Conservation (phyloP, 92 coral and sea anemone species). For the Umimayanthus chanpuru region DNA sequence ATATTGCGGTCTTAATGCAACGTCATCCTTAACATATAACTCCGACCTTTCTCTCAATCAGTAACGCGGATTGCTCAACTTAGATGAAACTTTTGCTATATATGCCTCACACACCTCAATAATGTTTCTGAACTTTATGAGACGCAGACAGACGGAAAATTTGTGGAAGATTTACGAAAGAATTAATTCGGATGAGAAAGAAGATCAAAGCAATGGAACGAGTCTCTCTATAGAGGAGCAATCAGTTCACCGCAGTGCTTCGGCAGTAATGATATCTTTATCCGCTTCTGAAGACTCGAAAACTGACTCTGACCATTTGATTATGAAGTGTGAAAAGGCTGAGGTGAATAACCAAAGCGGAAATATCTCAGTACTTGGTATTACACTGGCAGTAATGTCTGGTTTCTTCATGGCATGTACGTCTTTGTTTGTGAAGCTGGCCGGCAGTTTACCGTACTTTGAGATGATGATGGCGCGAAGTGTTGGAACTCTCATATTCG, state of each 20-base stretch:
- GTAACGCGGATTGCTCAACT: not conserved
- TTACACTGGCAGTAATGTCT: constrained; percentile 37
- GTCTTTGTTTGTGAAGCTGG: constrained; percentile 57
- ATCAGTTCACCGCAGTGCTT: not conserved
- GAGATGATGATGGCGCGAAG: constrained; percentile 58
- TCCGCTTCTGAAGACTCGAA: not conserved
- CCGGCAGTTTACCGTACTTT: constrained; percentile 56
- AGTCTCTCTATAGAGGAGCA: not conserved
- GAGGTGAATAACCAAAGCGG: not conserved
- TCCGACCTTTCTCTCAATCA: too few relatives aligned
- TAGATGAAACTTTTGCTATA: not conserved
- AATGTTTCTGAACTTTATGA: not conserved
- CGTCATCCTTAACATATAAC: constrained; percentile 15
- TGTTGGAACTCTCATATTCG: constrained; percentile 46
- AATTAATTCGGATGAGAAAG: constrained; percentile 11
- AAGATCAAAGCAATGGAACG: not conserved
- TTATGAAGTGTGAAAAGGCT: not conserved
- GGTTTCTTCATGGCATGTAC: constrained; percentile 44
- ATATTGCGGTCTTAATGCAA: not conserved
- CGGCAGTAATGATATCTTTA: not conserved
- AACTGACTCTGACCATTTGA: not conserved
- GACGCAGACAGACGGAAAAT: not conserved
- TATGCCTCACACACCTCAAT: not conserved
- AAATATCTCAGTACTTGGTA: constrained; percentile 22
- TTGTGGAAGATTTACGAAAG: constrained; percentile 13